phyloP scores from a whole-genome alignment of 2,888 invertebrate species.

The Operophtera brumata region DNA sequence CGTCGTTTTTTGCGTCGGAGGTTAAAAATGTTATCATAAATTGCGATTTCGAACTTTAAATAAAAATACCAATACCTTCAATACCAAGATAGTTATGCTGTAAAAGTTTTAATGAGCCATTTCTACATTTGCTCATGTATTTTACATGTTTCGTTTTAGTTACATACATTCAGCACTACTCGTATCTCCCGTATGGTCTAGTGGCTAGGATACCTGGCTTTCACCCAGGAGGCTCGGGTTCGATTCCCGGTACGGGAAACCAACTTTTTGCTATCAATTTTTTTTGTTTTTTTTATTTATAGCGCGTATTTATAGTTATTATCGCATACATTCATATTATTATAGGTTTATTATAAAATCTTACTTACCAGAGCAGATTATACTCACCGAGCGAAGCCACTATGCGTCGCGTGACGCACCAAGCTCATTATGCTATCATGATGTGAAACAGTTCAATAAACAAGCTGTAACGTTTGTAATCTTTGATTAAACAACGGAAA shows the following conservation, averaged over 20 bases:
- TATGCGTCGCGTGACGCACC: conserved; percentile 10
- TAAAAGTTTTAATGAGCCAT: no score
- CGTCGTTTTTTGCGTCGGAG: no score
- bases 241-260: conserved; percentile 86
- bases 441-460: conserved; percentile 9
- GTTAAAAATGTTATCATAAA: no score
- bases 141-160: no score
- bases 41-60: no score
- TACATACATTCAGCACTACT: background rate
- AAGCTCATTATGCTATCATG: conserved; percentile 4
- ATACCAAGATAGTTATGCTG: no score
- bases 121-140: no score
- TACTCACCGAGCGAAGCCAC: background rate
- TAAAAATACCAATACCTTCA: no score
- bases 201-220: conserved; percentile 87
- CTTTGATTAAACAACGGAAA: conserved; percentile 5
- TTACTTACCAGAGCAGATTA: conserved; percentile 7
- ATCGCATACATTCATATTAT: no score
- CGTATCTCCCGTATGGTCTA: conserved; percentile 82
- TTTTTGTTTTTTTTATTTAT: background rate
- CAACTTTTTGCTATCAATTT: conserved; percentile 4
- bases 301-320: no score
- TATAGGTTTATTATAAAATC: no score
- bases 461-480: conserved; percentile 18
- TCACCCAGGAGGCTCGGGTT: conserved; percentile 88